Conservation (phyloP, 2,797 vertebrate species). For the Anguilla obscura region DNA sequence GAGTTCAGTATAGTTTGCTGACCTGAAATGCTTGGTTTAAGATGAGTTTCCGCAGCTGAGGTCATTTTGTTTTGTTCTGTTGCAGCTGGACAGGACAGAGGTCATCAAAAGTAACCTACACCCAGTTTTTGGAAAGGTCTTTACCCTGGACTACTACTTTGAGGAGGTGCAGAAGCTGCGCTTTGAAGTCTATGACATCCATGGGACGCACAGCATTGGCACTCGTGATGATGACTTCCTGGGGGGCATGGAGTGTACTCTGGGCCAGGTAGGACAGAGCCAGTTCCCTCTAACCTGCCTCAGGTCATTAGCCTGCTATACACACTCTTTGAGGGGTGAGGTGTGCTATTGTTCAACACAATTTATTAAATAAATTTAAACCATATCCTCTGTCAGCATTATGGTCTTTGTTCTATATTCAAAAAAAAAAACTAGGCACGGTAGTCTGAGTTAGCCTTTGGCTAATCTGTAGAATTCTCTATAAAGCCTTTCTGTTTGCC, state of each 20-base stretch:
- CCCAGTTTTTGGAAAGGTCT: constrained; percentile 90
- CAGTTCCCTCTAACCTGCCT: not conserved
- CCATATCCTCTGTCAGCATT: not conserved
- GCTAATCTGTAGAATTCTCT: not conserved
- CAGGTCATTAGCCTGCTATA: not conserved
- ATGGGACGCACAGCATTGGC: constrained; percentile 81
- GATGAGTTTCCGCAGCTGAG: not conserved
- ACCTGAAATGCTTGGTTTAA: not conserved
- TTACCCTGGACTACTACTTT: constrained; percentile 90
- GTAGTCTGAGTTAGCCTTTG: not conserved
- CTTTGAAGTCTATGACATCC: constrained; percentile 92
- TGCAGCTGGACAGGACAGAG: constrained; percentile 89
- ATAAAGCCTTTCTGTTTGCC: too few species aligned
- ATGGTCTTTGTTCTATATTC: not conserved
- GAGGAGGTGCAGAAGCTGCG: constrained; percentile 96
- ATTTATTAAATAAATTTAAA: not conserved
- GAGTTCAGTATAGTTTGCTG: not conserved
- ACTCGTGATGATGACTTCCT: constrained; percentile 90
- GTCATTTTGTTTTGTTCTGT: not conserved
- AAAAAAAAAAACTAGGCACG: not conserved
- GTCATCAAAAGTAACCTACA: constrained; percentile 95
- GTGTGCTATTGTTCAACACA: not conserved
- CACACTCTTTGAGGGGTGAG: not conserved
- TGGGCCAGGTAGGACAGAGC: constrained; percentile 84
- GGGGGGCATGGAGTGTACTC: constrained; percentile 89